Conservation (phyloP, 2,888 invertebrate species). For the Aplocera efformata region DNA sequence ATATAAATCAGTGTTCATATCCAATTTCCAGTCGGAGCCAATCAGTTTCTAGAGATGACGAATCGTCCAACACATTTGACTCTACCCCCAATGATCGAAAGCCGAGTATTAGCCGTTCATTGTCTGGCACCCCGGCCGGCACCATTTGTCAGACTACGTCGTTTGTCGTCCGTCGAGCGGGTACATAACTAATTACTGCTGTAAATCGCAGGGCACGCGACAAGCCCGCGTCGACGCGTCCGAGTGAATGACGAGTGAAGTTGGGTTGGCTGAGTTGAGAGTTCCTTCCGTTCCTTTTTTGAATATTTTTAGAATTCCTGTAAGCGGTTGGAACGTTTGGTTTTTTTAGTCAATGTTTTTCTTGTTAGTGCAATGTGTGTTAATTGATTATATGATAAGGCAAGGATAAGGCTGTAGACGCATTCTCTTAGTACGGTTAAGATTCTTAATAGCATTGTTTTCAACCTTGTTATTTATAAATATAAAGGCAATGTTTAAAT, state of each 20-base stretch:
- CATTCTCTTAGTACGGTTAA: too few relatives aligned
- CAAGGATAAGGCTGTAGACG: too few relatives aligned
- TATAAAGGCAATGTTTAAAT: too few relatives aligned
- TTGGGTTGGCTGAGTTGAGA: conserved; percentile 21
- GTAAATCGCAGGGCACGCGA: conserved; percentile 64
- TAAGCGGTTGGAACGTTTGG: too few relatives aligned
- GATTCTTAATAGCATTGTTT: too few relatives aligned
- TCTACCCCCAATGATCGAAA: conserved; percentile 55
- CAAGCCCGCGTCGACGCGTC: conserved; percentile 39
- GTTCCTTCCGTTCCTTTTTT: conserved; percentile 22
- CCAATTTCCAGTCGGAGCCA: not conserved
- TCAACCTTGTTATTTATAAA: too few relatives aligned
- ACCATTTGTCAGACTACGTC: conserved; percentile 64
- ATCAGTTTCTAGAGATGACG: conserved; percentile 3
- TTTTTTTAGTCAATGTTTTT: too few relatives aligned
- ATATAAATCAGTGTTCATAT: not conserved
- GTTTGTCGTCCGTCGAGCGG: conserved; percentile 60
- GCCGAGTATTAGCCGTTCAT: conserved; percentile 53
- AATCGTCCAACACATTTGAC: conserved; percentile 31
- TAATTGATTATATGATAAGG: too few relatives aligned
- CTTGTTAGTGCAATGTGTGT: too few relatives aligned
- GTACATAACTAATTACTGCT: conserved; percentile 71
- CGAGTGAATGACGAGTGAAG: conserved; percentile 33
- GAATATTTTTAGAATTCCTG: conserved; percentile 2
- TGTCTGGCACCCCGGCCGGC: conserved; percentile 45